Percentiles rank a stretch among this genome's conserved stretches.
phyloP scores from a whole-genome alignment of 2,797 vertebrate genomes.

The Cacajao melanocephalus region DNA sequence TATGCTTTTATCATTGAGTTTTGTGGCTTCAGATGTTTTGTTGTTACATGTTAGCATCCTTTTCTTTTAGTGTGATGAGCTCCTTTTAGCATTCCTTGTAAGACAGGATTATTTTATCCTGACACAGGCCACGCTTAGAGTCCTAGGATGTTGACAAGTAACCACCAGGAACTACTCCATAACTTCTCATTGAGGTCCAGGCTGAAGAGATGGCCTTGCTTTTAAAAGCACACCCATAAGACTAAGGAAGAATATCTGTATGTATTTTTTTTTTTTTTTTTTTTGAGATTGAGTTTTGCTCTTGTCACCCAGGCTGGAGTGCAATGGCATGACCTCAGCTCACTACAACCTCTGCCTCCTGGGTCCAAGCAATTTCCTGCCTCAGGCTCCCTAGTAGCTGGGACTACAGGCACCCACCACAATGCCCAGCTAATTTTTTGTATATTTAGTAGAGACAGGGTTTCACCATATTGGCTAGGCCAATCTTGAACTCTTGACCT shows the following conservation, averaged over 20 bases:
- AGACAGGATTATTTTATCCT: neutral
- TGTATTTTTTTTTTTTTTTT: neutral
- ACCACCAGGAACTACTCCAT: neutral
- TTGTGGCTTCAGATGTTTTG: neutral
- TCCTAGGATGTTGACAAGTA: neutral
- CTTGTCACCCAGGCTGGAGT: no score
- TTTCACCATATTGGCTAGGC: no score
- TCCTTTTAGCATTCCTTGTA: neutral
- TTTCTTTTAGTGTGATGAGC: neutral
- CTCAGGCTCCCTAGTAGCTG: no score
- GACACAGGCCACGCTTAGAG: neutral
- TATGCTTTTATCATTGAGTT: neutral
- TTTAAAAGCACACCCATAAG: neutral
- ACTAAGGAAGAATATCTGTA: neutral
- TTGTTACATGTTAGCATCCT: neutral
- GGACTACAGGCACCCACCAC: no score
- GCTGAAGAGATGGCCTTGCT: neutral
- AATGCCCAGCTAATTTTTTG: no score
- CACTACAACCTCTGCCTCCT: no score
- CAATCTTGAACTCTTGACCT: no score
- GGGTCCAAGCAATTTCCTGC: no score
- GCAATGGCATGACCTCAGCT: no score
- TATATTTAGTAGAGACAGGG: no score
- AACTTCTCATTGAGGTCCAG: neutral
- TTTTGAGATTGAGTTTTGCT: no score